These are phyloP conservation scores for Porites rus DNA, from an alignment of 92 coral and sea anemone genomes.

Conservation along the genomic window DNA sequence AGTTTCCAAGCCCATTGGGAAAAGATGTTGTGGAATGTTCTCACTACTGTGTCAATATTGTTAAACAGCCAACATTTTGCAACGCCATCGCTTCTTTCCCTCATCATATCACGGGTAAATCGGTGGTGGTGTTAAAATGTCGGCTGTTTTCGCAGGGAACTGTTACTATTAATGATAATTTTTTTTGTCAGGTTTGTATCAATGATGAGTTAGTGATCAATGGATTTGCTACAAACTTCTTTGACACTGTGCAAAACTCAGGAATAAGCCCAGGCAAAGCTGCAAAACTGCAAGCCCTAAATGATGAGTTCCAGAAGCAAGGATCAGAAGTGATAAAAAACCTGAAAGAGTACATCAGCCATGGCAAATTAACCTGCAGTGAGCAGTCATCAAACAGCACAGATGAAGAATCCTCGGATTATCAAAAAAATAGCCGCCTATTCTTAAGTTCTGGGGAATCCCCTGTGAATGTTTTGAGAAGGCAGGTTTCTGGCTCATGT, in stretches of 20 bases:
- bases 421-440: background rate
- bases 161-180: background rate
- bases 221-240: slow-evolving; percentile 74
- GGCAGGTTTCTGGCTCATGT: slow-evolving; percentile 41
- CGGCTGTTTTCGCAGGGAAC: too few relatives aligned
- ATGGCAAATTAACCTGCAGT: slow-evolving; percentile 40
- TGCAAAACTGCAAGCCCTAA: slow-evolving; percentile 54
- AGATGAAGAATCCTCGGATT: slow-evolving; percentile 42
- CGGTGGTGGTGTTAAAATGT: too few relatives aligned
- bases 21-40: too few relatives aligned
- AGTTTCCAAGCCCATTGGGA: too few relatives aligned
- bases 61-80: too few relatives aligned
- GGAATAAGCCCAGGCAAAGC: slow-evolving; percentile 64
- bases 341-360: slow-evolving; percentile 59
- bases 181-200: slow-evolving; percentile 71
- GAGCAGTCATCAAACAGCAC: slow-evolving; percentile 50
- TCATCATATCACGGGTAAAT: too few relatives aligned
- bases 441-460: background rate
- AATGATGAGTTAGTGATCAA: slow-evolving; percentile 92
- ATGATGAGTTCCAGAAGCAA: slow-evolving; percentile 67
- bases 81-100: too few relatives aligned
- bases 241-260: slow-evolving; percentile 24
- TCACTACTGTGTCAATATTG: too few relatives aligned
- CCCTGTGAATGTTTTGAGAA: slow-evolving; percentile 61
- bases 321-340: slow-evolving; percentile 65